Evolutionary conservation across 2,888 invertebrate species (phyloP), one percentile per base, ranked within the genome.

Genomic region (Plemyria rubiginata): DNA sequence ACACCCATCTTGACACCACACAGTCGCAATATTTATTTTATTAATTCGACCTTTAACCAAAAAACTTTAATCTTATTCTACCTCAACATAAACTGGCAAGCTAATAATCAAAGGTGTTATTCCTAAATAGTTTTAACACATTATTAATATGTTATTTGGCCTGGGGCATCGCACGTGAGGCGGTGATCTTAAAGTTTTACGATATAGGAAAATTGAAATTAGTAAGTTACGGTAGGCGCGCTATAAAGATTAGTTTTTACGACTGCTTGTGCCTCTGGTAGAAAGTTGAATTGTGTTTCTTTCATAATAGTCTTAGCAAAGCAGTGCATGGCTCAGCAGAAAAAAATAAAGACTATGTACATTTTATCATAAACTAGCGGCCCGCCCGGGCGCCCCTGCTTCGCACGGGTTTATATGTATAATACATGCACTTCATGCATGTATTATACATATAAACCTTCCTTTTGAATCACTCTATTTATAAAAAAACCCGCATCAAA

Each of bases 141-240:
- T 57, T 67, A 67, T 65, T 65, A 69, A 69, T 62, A 66, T 65
- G 60, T 54, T 56, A 54, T 67, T 71, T 71, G 51, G 67, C 71
- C 66, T 1, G 51, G 22, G 67, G 71, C 67, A 16, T 8, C 67
- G 63, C 71, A 69, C 69, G 71, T 71, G 70, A 67, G 59, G 46
- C 45, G 50, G 49, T 55, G 55, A 54, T 65, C 12, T 64, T 58
- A 65, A 65, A 66, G 57, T 70, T 71, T 71, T 70, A 71, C 67
- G 64, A 65, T 67, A 68, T 62, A 54, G 65, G 71, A 63, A 70
- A 71, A 71, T 71, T 71, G 68, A 71, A 70, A 67, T 71, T 66
- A 71, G 65, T 70, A 68, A 70, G 71, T 68, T 71, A 68, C 70
- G 70, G 70, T 68, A 68, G 65, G 69, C 66, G 32, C 45, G 71